These are phyloP conservation scores for Piprites chloris DNA, from an alignment of 2,113 vertebrate genomes.

Conservation along the genomic window DNA sequence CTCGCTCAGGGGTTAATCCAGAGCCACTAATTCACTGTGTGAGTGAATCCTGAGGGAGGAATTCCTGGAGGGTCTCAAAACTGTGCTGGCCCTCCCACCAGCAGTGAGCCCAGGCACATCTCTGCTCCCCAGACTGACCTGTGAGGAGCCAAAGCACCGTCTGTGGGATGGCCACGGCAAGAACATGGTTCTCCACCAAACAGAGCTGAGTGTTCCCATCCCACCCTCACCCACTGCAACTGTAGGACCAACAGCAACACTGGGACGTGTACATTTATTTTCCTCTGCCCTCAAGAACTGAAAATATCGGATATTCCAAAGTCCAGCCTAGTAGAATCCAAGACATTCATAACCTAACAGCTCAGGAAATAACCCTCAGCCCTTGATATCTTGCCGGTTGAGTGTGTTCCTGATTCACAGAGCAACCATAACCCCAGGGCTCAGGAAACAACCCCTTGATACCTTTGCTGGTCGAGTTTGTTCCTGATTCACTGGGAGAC, in stretches of 20 bases:
- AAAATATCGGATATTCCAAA: background rate
- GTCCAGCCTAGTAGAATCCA: accelerated
- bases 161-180: accelerated
- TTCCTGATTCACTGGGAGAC: background rate
- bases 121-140: background rate
- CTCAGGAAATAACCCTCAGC: background rate
- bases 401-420: background rate
- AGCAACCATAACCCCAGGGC: background rate
- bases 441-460: background rate
- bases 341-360: background rate
- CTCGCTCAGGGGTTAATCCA: background rate
- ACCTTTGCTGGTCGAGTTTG: background rate
- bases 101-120: background rate
- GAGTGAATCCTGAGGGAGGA: background rate
- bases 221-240: background rate
- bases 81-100: background rate
- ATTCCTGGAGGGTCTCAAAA: background rate
- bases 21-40: background rate
- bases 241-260: background rate
- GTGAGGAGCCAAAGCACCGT: accelerated
- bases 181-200: background rate
- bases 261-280: accelerated
- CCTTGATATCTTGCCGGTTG: background rate
- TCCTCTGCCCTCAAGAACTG: background rate
- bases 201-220: background rate